Percentiles rank a stretch among this genome's conserved stretches.
Conservation (phyloP, 2,888 invertebrate species). For the Incurvaria masculella region DNA sequence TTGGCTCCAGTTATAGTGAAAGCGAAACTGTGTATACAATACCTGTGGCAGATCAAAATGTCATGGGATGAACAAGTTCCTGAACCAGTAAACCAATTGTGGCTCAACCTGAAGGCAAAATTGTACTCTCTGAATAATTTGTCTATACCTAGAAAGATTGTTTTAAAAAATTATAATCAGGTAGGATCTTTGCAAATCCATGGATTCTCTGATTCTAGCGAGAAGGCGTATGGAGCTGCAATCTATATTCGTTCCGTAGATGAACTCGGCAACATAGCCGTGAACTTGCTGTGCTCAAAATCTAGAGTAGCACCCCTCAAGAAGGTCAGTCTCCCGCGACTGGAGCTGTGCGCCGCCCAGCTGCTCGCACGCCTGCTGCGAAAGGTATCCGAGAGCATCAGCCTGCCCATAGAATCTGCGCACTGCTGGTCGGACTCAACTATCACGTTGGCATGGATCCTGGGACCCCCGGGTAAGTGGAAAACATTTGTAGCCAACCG, state of each 20-base stretch:
- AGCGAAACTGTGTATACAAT: not conserved
- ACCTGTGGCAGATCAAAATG: no score
- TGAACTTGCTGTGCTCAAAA: not conserved
- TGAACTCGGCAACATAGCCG: not conserved
- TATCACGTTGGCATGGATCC: no score
- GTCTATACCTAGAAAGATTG: no score
- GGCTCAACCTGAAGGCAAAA: no score
- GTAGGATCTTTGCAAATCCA: not conserved
- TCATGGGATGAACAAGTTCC: no score
- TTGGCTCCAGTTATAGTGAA: not conserved
- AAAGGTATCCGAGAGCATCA: not conserved
- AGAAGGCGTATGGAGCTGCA: not conserved
- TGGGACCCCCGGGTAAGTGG: no score
- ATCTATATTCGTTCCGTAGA: not conserved
- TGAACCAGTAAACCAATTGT: no score
- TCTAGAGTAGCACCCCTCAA: not conserved
- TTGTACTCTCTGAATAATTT: no score
- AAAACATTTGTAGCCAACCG: no score
- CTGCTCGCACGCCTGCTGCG: not conserved
- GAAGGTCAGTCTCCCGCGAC: constrained; percentile 2
- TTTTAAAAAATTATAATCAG: no score
- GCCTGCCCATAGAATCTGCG: no score
- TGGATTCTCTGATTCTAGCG: not conserved
- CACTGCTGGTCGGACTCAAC: no score
- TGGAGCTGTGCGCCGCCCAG: not conserved